Percentiles rank a stretch among this genome's conserved stretches.
These are phyloP conservation scores for Araneus ventricosus DNA, from an alignment of 1,140 invertebrate genomes.

Conservation along the genomic window DNA sequence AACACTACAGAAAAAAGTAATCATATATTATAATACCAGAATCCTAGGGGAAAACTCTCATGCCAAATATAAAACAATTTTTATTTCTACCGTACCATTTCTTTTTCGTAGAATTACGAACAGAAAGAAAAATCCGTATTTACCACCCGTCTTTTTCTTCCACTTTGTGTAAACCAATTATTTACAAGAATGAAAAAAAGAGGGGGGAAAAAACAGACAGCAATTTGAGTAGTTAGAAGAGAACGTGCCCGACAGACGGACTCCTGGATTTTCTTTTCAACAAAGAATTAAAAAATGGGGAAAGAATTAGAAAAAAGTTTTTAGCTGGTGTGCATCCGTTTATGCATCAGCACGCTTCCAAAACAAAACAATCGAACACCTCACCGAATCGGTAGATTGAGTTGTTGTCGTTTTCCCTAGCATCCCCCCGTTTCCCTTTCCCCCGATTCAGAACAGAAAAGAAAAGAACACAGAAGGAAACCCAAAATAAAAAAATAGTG, in stretches of 20 bases:
- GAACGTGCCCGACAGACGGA: background rate
- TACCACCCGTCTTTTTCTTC: background rate
- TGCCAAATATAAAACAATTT: background rate
- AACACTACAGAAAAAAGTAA: too few species aligned
- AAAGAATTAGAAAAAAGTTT: background rate
- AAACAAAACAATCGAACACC: constrained; percentile 45
- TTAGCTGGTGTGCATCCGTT: background rate
- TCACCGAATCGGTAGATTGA: constrained; percentile 14
- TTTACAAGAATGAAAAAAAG: background rate
- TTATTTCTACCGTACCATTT: background rate
- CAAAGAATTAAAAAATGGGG: background rate
- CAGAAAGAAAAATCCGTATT: background rate
- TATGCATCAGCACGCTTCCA: constrained; percentile 18
- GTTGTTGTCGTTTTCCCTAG: constrained; percentile 41
- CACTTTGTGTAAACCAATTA: background rate
- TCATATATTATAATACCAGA: too few species aligned
- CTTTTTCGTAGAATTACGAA: background rate
- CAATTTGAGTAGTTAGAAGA: background rate
- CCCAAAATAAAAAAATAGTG: constrained; percentile 13
- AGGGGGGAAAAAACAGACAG: background rate
- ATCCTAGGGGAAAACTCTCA: too few species aligned
- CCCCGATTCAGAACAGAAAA: background rate
- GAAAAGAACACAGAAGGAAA: background rate
- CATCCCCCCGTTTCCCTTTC: background rate
- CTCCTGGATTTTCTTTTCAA: background rate